Conservation (phyloP, 2,888 invertebrate genomes). For the Sinotaia quadrata region DNA sequence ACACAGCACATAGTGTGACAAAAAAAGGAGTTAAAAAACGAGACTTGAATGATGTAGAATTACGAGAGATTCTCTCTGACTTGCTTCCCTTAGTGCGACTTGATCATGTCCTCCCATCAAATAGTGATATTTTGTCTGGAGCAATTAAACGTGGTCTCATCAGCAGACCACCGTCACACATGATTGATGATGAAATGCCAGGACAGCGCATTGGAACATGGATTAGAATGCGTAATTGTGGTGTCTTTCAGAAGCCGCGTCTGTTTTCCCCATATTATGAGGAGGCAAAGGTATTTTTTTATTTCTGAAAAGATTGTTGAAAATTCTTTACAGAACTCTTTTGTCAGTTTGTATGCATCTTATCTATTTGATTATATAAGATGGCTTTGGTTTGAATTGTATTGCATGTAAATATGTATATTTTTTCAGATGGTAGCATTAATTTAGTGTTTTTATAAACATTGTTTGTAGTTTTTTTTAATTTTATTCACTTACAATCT, state of each 20-base stretch:
- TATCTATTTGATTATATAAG: too few species aligned
- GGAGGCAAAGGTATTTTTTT: constrained; percentile 94
- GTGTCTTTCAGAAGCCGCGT: constrained; percentile 82
- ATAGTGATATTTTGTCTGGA: constrained; percentile 75
- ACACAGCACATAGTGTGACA: constrained; percentile 92
- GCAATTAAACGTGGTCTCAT: constrained; percentile 83
- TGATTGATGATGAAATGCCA: constrained; percentile 80
- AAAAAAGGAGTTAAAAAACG: constrained; percentile 87
- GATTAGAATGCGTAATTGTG: constrained; percentile 69
- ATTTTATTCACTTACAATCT: too few species aligned
- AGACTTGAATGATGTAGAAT: constrained; percentile 86
- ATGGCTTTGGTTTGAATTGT: too few species aligned
- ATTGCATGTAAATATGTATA: too few species aligned
- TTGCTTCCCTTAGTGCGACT: constrained; percentile 87
- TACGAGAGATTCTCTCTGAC: constrained; percentile 87
- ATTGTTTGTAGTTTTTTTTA: too few species aligned
- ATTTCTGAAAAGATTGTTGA: too few species aligned
- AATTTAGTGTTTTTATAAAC: too few species aligned
- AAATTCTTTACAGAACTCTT: too few species aligned
- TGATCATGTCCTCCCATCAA: constrained; percentile 91
- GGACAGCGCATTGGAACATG: constrained; percentile 61
- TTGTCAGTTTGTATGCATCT: too few species aligned
- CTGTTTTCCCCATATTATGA: constrained; percentile 96
- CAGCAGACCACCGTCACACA: constrained; percentile 86
- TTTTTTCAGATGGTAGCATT: too few species aligned